phyloP scores from a whole-genome alignment of 2,113 vertebrate genomes.

The Tautogolabrus adspersus region DNA sequence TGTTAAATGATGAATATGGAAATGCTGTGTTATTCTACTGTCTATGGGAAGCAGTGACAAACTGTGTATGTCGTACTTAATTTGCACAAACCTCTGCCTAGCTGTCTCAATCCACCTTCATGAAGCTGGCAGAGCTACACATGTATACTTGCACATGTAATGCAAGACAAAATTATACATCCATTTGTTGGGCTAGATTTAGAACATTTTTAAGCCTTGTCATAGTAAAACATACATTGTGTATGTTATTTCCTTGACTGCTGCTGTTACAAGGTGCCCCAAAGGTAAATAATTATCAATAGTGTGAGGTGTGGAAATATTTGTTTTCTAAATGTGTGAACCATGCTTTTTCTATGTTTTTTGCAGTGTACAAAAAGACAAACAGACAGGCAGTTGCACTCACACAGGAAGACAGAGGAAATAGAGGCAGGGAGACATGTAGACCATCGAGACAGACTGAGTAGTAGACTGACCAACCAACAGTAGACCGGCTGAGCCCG shows the following conservation, averaged over 20 bases:
- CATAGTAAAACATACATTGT: no score
- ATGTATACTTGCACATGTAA: neutral
- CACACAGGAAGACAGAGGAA: neutral
- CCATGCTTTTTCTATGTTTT: neutral
- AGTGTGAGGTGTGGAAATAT: neutral
- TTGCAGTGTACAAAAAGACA: neutral
- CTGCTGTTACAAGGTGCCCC: no score
- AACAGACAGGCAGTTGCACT: no score
- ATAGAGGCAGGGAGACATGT: neutral
- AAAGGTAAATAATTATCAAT: no score
- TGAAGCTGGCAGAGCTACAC: constrained; percentile 26
- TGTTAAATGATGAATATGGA: constrained; percentile 72
- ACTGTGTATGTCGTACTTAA: constrained; percentile 35
- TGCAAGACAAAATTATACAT: neutral
- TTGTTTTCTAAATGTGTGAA: no score
- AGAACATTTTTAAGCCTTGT: neutral
- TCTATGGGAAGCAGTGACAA: constrained; percentile 51
- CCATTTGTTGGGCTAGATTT: neutral
- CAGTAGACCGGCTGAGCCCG: no score
- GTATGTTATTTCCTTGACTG: no score
- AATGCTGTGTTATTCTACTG: constrained; percentile 65
- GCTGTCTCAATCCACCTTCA: constrained; percentile 29
- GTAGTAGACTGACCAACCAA: constrained; percentile 23
- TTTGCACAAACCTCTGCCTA: constrained; percentile 57
- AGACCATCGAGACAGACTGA: constrained; percentile 4